Percentiles rank a stretch among this genome's conserved stretches.
Conservation (phyloP, 2,113 vertebrate species). For the Alexandromys fortis region DNA sequence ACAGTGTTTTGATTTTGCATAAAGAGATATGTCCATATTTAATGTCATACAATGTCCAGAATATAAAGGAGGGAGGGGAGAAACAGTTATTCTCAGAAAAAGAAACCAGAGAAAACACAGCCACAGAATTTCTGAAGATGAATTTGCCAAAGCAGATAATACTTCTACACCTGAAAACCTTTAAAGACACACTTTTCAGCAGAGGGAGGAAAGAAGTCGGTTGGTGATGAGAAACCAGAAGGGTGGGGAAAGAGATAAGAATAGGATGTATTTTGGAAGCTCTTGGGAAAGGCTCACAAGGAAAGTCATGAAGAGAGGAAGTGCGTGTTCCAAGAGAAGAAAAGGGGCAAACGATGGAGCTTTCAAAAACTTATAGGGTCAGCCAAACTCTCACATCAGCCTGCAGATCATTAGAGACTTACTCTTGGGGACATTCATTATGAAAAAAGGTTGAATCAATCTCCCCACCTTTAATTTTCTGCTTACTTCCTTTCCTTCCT, state of each 20-base stretch:
- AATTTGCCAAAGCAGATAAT: background rate
- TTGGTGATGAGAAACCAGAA: background rate
- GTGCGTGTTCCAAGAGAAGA: background rate
- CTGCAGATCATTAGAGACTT: background rate
- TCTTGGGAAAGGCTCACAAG: background rate
- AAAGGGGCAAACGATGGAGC: background rate
- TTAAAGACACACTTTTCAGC: background rate
- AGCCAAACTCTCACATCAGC: background rate
- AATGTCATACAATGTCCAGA: background rate
- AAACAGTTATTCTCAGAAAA: constrained; percentile 4
- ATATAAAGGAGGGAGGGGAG: background rate
- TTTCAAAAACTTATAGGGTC: background rate
- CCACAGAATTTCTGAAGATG: constrained; percentile 5
- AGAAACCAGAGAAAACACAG: background rate
- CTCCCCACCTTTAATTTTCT: background rate
- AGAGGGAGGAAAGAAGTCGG: background rate
- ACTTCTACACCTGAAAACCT: background rate
- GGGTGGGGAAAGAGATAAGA: background rate
- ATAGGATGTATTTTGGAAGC: background rate
- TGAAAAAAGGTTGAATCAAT: background rate
- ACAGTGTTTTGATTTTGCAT: background rate
- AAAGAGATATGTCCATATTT: background rate
- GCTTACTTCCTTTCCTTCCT: background rate
- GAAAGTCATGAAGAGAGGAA: background rate
- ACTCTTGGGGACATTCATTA: background rate